A percentile compares a stretch with the other conserved stretches of the same genome.
Conservation (phyloP, 2,888 invertebrate species). For the Pterobdella sp. region DNA sequence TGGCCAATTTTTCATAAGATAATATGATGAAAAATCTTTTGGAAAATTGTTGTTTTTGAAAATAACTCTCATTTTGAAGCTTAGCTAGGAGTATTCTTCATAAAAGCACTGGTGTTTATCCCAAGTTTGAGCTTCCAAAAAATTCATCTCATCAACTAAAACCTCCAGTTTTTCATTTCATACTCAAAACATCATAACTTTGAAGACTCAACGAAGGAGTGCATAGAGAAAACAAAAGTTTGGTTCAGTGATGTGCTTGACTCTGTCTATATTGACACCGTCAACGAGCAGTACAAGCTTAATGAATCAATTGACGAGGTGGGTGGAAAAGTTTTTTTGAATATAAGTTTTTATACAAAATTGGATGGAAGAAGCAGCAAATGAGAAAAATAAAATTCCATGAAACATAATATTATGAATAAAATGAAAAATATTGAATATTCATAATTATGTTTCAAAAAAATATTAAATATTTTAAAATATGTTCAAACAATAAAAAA, state of each 20-base stretch:
- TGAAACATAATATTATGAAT: too few species aligned
- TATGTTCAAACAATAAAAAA: too few species aligned
- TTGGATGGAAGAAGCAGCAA: too few species aligned
- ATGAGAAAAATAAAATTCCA: too few species aligned
- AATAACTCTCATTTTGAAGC: too few species aligned
- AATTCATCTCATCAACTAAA: background rate
- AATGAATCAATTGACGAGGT: background rate
- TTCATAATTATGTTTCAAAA: too few species aligned
- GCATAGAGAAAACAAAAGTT: slow-evolving; percentile 15
- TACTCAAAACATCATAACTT: background rate
- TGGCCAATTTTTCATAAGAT: too few species aligned
- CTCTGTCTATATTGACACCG: slow-evolving; percentile 1
- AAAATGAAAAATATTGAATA: too few species aligned
- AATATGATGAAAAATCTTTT: background rate
- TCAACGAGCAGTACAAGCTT: background rate
- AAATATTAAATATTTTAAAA: too few species aligned
- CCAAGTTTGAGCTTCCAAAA: background rate
- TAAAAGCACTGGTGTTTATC: background rate
- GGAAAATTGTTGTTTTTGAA: background rate
- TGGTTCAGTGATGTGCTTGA: slow-evolving; percentile 20
- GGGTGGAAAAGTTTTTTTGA: background rate
- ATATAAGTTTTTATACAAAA: too few species aligned
- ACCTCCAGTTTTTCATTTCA: background rate
- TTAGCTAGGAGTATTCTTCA: too few species aligned
- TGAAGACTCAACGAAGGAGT: too few species aligned